phyloP scores from a whole-genome alignment of 2,888 invertebrate genomes.

The Lepeophtheirus nordmannii region DNA sequence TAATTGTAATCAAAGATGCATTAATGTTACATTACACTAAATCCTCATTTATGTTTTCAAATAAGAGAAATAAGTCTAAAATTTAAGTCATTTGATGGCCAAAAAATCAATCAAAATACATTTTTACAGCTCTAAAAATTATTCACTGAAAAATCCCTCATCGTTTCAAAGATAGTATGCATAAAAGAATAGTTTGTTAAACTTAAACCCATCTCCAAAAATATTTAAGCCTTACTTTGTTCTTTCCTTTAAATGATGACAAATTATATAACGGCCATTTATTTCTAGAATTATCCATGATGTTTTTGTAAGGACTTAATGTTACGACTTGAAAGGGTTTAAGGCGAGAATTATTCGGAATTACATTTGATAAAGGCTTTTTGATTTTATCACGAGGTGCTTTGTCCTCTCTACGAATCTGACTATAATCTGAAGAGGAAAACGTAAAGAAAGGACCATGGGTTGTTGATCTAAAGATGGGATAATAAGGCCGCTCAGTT shows the following conservation, averaged over 20 bases:
- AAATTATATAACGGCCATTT: not conserved
- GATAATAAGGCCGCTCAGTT: constrained; percentile 1
- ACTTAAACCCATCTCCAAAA: too few relatives aligned
- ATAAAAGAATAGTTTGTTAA: too few relatives aligned
- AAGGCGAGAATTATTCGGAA: not conserved
- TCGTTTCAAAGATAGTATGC: too few relatives aligned
- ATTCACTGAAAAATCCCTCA: too few relatives aligned
- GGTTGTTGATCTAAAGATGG: not conserved
- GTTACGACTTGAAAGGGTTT: constrained; percentile 3
- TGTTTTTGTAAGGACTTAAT: not conserved
- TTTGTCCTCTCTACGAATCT: not conserved
- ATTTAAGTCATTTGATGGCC: too few relatives aligned
- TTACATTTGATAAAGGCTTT: not conserved
- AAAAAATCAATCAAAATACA: too few relatives aligned
- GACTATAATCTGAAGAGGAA: not conserved
- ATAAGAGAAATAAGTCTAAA: too few relatives aligned
- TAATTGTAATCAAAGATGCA: too few relatives aligned
- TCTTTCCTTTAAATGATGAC: not conserved
- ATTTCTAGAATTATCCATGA: not conserved
- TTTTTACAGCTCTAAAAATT: too few relatives aligned
- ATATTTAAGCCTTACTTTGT: too few relatives aligned
- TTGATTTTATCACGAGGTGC: not conserved
- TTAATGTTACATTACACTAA: too few relatives aligned
- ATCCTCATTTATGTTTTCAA: too few relatives aligned
- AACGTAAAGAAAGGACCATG: constrained; percentile 5